Percentiles rank a stretch among this genome's conserved stretches.
phyloP scores from a whole-genome alignment of 2,797 vertebrate species.

The Parauchenoglanis punctatus region DNA sequence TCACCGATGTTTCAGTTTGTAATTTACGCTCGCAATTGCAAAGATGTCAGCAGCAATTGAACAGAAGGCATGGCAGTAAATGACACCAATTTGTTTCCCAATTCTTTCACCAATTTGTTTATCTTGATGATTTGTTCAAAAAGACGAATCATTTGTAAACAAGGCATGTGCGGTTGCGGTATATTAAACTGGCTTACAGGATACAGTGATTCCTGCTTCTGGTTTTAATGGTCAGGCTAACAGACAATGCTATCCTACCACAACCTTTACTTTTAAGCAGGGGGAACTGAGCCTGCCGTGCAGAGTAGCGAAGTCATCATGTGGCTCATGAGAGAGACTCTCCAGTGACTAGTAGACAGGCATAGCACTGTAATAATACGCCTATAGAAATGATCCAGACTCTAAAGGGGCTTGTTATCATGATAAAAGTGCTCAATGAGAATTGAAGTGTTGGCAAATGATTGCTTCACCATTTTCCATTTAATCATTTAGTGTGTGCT shows the following conservation, averaged over 20 bases:
- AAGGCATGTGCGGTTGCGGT: not conserved
- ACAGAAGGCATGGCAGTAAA: not conserved
- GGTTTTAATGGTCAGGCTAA: not conserved
- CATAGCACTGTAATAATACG: constrained; percentile 62
- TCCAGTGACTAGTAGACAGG: constrained; percentile 62
- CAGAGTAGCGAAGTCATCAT: constrained; percentile 26
- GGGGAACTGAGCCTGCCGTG: not conserved
- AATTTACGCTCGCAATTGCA: not conserved
- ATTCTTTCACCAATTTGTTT: not conserved
- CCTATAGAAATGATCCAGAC: constrained; percentile 13
- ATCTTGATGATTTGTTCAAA: not conserved
- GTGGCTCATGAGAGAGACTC: constrained; percentile 64
- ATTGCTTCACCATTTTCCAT: not conserved
- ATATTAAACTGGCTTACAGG: not conserved
- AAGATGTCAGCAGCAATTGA: not conserved
- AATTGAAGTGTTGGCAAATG: constrained; percentile 6
- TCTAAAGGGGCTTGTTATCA: constrained; percentile 37
- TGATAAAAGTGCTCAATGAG: constrained; percentile 3
- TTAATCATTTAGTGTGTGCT: not conserved
- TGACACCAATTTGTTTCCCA: not conserved
- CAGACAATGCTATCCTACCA: not conserved
- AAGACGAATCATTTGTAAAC: not conserved
- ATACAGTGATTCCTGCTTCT: not conserved
- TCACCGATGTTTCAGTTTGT: not conserved
- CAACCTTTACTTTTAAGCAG: not conserved